phyloP scores from a whole-genome alignment of 2,888 invertebrate species.

The Dexiosoma caninum region DNA sequence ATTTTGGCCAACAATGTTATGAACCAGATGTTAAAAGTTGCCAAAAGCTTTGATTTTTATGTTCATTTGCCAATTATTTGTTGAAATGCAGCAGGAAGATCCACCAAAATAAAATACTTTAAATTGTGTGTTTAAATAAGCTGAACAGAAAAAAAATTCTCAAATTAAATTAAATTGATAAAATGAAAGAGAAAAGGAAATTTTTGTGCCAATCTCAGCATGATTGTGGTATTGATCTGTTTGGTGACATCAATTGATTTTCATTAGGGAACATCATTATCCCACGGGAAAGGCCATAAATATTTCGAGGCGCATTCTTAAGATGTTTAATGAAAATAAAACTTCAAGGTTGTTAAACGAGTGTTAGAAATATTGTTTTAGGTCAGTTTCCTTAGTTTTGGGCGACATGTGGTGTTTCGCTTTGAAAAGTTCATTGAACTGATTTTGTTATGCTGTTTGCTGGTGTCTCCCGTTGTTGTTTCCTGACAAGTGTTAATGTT shows the following conservation, averaged over 20 bases:
- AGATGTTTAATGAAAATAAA: not conserved
- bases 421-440: constrained; percentile 22
- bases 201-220: not conserved
- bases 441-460: not conserved
- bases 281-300: constrained; percentile 52
- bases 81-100: constrained; percentile 16
- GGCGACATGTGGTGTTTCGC: not conserved
- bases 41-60: constrained; percentile 60
- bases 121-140: constrained; percentile 46
- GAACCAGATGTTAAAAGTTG: constrained; percentile 54
- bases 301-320: too few species aligned
- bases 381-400: constrained; percentile 28
- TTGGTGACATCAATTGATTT: constrained; percentile 61
- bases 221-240: constrained; percentile 61
- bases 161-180: too few species aligned
- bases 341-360: not conserved
- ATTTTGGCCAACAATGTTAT: constrained; percentile 27
- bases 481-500: constrained; percentile 57
- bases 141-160: constrained; percentile 2
- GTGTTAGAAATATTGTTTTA: constrained; percentile 24
- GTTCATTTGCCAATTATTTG: constrained; percentile 63
- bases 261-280: constrained; percentile 52
- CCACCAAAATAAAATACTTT: constrained; percentile 18
- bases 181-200: not conserved
- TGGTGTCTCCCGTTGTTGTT: not conserved